Evolutionary conservation across 2,888 invertebrate genomes (phyloP).

Genomic region (Drosophila eohydei): DNA sequence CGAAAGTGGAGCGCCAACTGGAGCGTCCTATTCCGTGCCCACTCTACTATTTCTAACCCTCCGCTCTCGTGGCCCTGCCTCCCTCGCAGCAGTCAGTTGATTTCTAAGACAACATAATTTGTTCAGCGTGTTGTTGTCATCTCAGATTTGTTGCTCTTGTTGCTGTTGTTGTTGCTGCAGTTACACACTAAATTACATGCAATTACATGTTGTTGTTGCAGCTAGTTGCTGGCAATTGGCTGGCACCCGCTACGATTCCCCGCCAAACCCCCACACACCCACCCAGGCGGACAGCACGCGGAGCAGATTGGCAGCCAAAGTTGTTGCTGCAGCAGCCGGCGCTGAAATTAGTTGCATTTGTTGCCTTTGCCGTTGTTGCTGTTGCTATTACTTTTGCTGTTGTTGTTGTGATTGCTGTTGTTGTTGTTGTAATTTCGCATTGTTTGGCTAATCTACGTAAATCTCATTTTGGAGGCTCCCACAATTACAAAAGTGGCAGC

Average conservation of each 20-base stretch:
- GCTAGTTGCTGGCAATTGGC: constrained; percentile 38
- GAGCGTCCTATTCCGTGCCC: constrained; percentile 13
- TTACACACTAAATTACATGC: constrained; percentile 82
- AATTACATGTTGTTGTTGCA: constrained; percentile 73
- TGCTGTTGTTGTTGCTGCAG: constrained; percentile 56
- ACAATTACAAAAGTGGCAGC: constrained; percentile 65
- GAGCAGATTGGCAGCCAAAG: constrained; percentile 53
- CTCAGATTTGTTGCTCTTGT: constrained; percentile 43
- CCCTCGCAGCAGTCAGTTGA: constrained; percentile 54
- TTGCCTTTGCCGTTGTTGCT: constrained; percentile 5
- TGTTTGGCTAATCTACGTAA: constrained; percentile 78
- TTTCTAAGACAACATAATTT: constrained; percentile 76
- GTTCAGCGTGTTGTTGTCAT: constrained; percentile 71
- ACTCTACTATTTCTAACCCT: not conserved
- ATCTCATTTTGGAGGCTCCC: constrained; percentile 76
- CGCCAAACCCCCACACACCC: not conserved
- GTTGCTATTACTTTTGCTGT: constrained; percentile 23
- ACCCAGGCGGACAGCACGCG: constrained; percentile 32
- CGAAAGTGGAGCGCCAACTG: constrained; percentile 33
- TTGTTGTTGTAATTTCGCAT: constrained; percentile 71
- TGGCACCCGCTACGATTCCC: not conserved
- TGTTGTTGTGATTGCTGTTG: constrained; percentile 35
- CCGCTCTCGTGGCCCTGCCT: constrained; percentile 12
- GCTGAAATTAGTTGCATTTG: constrained; percentile 55
- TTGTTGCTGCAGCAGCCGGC: constrained; percentile 40